Evolutionary conservation across 2,888 invertebrate genomes (phyloP), one percentile per base, ranked within the genome.

Genomic region (Tupiocoris notatus): DNA sequence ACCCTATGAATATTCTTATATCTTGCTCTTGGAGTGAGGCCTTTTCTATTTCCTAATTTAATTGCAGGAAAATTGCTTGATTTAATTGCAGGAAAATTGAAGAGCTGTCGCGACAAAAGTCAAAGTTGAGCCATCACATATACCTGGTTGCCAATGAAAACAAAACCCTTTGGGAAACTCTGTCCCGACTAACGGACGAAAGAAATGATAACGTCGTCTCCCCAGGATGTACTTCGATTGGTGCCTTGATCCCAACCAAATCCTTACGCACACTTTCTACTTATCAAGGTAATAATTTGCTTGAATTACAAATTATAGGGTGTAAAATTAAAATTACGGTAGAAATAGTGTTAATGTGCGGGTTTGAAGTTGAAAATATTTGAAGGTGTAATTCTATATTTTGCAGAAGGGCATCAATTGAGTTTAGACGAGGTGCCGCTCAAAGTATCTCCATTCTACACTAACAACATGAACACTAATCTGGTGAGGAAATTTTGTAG

Each of bases 131-230:
- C 81, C 91, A 92, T 82, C 92, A 92, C 82, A 88, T 93, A 25
- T 89, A 88, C 81, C 92, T 94, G 91, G 92, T 94, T 9, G 90
- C 92, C 1, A 88, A 88, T 81, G 94, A 94, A 83, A 94, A 94
- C 83, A 89, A 90, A 81, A 90, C 91, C 79, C 84, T 94, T 59
- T 94, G 94, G 94, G 89, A 87, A 76, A 89, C 91, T 81, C 85
- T 94, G 75, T 89, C 88, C 0, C 86, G 86, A 82, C 84, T 90
- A 71, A 87, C 90, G 2, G 88, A 88, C 82, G 87, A 88, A 18
- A 61, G 89, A 88, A 80, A 86, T 86, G 81, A 85, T 85, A 25
- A 82, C 87, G 71, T 87, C 86, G 24, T 85, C 84, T 75, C 70
- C 1, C 23, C 58, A 1, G 18, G n/a, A 1, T 1, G 20, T 16